phyloP scores from a whole-genome alignment of 2,888 invertebrate species.

The Papilio protenor region DNA sequence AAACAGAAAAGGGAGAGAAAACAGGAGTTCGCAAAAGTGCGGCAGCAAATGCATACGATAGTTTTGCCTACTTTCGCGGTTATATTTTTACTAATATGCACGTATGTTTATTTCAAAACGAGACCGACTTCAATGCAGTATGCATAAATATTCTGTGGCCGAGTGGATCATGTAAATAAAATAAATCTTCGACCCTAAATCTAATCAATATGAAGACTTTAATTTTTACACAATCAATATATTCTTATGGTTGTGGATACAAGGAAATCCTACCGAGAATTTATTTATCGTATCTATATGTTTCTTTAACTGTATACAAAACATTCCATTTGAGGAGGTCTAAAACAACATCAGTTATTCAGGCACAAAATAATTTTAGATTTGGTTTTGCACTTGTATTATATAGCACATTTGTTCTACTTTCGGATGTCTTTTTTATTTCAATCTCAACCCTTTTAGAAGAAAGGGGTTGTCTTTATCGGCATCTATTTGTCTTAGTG shows the following conservation, averaged over 20 bases:
- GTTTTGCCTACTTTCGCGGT: slow-evolving; percentile 90
- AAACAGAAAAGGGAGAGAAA: slow-evolving; percentile 93
- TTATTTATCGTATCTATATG: slow-evolving; percentile 16
- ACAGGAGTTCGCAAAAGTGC: slow-evolving; percentile 91
- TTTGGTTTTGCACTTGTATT: too few relatives aligned
- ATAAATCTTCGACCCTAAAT: slow-evolving; percentile 36
- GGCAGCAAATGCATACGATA: slow-evolving; percentile 90
- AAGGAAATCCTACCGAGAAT: not conserved
- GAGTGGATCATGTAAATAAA: slow-evolving; percentile 46
- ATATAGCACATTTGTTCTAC: too few relatives aligned
- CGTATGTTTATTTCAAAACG: slow-evolving; percentile 92
- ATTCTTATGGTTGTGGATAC: slow-evolving; percentile 48
- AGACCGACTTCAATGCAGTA: slow-evolving; percentile 84
- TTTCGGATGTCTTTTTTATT: too few relatives aligned
- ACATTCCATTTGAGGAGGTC: slow-evolving; percentile 7
- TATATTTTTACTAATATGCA: slow-evolving; percentile 88
- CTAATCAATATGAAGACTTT: slow-evolving; percentile 4
- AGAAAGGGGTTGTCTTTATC: too few relatives aligned
- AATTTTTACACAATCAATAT: slow-evolving; percentile 25
- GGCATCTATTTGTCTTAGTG: too few relatives aligned
- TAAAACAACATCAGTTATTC: not conserved
- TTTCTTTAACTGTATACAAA: not conserved
- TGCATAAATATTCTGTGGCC: slow-evolving; percentile 56
- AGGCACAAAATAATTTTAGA: too few relatives aligned
- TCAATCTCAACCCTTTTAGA: too few relatives aligned